These are phyloP conservation scores for Xenopus laevis DNA, from an alignment of 2,113 vertebrate species.

Conservation along the genomic window DNA sequence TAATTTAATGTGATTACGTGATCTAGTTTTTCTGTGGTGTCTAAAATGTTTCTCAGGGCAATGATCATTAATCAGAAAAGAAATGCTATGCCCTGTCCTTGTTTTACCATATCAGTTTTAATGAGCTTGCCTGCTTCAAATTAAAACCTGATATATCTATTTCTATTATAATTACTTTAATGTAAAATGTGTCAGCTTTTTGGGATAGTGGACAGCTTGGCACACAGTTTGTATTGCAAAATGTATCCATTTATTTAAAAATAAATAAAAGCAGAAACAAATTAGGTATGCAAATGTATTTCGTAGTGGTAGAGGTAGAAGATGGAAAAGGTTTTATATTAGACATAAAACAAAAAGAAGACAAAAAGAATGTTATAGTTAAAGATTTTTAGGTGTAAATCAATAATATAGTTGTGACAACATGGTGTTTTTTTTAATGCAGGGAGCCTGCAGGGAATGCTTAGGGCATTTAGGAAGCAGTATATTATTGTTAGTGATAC, in stretches of 20 bases:
- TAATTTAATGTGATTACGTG: constrained; percentile 39
- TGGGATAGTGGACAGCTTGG: neutral
- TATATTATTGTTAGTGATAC: too few species aligned
- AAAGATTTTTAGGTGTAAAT: too few species aligned
- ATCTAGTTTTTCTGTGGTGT: constrained; percentile 30
- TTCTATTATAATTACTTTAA: neutral
- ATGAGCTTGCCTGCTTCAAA: constrained; percentile 29
- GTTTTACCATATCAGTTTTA: constrained; percentile 31
- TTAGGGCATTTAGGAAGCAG: too few species aligned
- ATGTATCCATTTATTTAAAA: neutral
- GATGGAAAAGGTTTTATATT: too few species aligned
- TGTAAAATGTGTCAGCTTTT: neutral
- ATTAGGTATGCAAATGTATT: too few species aligned
- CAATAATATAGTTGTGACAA: too few species aligned
- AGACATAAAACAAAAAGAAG: too few species aligned
- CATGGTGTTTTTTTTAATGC: too few species aligned
- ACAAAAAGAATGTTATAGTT: too few species aligned
- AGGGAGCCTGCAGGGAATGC: too few species aligned
- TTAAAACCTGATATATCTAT: constrained; percentile 20
- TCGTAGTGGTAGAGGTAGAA: too few species aligned
- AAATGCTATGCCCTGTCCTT: constrained; percentile 29
- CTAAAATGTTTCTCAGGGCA: constrained; percentile 34
- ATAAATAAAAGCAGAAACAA: neutral
- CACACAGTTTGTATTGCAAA: neutral
- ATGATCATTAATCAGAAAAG: constrained; percentile 38